Evolutionary conservation across 2,888 invertebrate genomes (phyloP).

Genomic region (Dolomedes plantarius): DNA sequence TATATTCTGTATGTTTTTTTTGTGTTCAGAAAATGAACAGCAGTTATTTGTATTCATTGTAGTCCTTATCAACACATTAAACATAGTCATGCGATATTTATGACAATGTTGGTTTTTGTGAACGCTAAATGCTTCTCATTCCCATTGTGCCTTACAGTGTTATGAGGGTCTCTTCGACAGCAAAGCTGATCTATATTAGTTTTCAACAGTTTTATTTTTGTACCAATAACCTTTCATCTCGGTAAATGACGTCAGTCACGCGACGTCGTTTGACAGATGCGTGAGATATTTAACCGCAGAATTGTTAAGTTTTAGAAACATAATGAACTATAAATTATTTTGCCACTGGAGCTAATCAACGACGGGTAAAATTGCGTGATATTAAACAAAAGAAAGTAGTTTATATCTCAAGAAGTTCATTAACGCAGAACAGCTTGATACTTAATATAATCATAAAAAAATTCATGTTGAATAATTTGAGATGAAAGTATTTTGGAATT

Average conservation of each 20-base stretch:
- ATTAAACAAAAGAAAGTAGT: neutral
- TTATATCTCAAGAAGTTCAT: neutral
- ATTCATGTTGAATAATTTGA: neutral
- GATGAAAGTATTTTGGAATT: no score
- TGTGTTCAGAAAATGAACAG: no score
- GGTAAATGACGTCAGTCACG: neutral
- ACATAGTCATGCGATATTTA: no score
- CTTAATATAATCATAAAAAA: neutral
- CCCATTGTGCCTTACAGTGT: no score
- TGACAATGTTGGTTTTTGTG: no score
- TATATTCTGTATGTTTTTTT: no score
- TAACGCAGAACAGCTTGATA: neutral
- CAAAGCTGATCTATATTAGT: neutral
- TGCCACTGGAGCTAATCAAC: constrained; percentile 3
- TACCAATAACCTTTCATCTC: neutral
- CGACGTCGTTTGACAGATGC: neutral
- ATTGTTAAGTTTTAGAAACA: constrained; percentile 8
- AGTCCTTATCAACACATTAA: no score
- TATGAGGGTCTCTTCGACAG: no score
- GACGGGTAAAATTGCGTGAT: neutral
- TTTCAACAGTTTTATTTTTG: neutral
- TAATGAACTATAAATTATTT: constrained; percentile 6
- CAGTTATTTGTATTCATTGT: no score
- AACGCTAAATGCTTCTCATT: no score
- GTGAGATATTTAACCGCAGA: neutral